Conservation (phyloP, 2,888 invertebrate species). For the Mantis religiosa region DNA sequence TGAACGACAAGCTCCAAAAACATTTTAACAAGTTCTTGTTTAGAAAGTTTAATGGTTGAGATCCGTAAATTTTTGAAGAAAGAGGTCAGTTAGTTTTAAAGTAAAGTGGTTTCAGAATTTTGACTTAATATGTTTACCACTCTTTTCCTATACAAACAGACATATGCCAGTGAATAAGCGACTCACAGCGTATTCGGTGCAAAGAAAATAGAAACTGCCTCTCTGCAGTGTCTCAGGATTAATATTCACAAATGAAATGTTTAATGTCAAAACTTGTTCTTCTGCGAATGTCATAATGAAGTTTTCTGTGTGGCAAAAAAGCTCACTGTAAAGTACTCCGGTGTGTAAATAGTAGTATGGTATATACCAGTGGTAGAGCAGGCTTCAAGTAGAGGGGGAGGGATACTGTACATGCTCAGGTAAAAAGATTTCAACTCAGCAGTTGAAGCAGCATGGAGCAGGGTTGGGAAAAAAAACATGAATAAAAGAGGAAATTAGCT, state of each 20-base stretch:
- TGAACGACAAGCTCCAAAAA: too few relatives aligned
- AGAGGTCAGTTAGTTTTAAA: not conserved
- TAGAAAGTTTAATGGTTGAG: too few relatives aligned
- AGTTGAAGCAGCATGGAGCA: not conserved
- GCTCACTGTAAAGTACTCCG: not conserved
- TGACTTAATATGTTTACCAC: not conserved
- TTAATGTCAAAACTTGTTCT: not conserved
- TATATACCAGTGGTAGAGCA: not conserved
- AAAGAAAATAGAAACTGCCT: not conserved
- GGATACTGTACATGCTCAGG: not conserved
- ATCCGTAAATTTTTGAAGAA: not conserved
- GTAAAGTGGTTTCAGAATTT: not conserved
- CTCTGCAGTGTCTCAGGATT: not conserved
- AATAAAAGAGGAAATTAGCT: not conserved
- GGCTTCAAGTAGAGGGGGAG: not conserved
- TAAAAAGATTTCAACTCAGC: not conserved
- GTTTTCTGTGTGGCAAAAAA: not conserved
- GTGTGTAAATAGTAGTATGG: not conserved
- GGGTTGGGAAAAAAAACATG: not conserved
- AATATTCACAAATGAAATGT: not conserved
- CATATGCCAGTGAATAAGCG: not conserved
- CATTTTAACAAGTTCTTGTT: too few relatives aligned
- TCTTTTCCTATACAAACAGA: not conserved
- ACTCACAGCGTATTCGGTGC: not conserved
- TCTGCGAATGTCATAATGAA: not conserved